These are phyloP conservation scores for Coelinius sp. DNA, from an alignment of 2,888 invertebrate genomes.

Conservation along the genomic window DNA sequence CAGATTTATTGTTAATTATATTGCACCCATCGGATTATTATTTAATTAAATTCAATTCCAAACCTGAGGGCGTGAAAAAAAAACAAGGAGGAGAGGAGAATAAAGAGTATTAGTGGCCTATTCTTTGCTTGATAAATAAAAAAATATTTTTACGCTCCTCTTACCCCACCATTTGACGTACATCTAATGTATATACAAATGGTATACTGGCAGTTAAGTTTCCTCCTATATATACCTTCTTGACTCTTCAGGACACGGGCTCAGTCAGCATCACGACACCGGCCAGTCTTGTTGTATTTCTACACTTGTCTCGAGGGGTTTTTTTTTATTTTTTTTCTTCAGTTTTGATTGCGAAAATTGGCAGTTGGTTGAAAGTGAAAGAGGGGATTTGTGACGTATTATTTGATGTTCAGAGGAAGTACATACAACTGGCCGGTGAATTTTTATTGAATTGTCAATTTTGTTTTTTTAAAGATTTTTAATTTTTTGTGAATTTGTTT, in stretches of 20 bases:
- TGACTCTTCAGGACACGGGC: slow-evolving; percentile 9
- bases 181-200: slow-evolving; percentile 11
- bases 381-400: not conserved
- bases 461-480: not conserved
- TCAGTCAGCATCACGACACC: slow-evolving; percentile 18
- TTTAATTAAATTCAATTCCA: too few relatives aligned
- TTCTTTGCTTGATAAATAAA: not conserved
- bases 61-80: too few relatives aligned
- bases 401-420: not conserved
- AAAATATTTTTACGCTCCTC: not conserved
- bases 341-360: not conserved
- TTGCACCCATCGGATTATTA: too few relatives aligned
- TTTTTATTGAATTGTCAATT: not conserved
- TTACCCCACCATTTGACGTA: not conserved
- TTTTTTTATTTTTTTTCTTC: not conserved
- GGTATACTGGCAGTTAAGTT: slow-evolving; percentile 17
- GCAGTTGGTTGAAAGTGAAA: not conserved
- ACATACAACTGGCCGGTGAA: slow-evolving; percentile 5
- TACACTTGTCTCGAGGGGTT: not conserved
- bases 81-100: not conserved
- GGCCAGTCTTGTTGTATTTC: not conserved
- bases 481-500: not conserved
- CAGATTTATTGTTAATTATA: too few relatives aligned
- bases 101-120: not conserved
- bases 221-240: slow-evolving; percentile 11